phyloP scores from a whole-genome alignment of 2,797 vertebrate species.

The Thaleichthys pacificus region DNA sequence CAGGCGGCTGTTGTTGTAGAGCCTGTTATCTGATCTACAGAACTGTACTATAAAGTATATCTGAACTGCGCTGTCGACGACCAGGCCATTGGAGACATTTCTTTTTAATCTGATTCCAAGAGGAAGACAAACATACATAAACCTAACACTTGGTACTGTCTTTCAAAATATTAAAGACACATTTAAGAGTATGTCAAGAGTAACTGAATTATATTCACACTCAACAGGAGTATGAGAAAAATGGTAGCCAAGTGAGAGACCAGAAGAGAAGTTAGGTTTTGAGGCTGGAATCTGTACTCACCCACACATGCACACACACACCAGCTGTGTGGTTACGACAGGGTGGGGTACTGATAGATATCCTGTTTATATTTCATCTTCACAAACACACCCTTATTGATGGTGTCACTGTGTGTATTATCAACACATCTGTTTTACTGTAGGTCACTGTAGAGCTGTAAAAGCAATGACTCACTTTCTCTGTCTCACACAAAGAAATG shows the following conservation, averaged over 20 bases:
- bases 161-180: neutral
- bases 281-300: slow-evolving; percentile 10
- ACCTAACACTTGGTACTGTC: too few species aligned
- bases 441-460: neutral
- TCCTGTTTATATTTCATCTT: slow-evolving; percentile 53
- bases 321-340: slow-evolving; percentile 36
- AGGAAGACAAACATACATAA: neutral
- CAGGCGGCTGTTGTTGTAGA: too few species aligned
- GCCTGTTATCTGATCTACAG: too few species aligned
- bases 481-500: neutral
- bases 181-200: neutral
- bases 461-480: neutral
- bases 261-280: slow-evolving; percentile 4
- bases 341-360: slow-evolving; percentile 43
- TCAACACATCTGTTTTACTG: slow-evolving; percentile 20
- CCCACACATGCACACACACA: slow-evolving; percentile 19
- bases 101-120: neutral
- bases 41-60: too few species aligned
- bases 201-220: neutral
- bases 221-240: neutral
- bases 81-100: neutral
- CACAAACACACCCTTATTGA: slow-evolving; percentile 12
- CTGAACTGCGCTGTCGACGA: too few species aligned
- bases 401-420: slow-evolving; percentile 3
- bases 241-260: neutral